Base-by-base conservation (phyloP, 2,888 invertebrate species). In the Cenopis cana region DNA sequence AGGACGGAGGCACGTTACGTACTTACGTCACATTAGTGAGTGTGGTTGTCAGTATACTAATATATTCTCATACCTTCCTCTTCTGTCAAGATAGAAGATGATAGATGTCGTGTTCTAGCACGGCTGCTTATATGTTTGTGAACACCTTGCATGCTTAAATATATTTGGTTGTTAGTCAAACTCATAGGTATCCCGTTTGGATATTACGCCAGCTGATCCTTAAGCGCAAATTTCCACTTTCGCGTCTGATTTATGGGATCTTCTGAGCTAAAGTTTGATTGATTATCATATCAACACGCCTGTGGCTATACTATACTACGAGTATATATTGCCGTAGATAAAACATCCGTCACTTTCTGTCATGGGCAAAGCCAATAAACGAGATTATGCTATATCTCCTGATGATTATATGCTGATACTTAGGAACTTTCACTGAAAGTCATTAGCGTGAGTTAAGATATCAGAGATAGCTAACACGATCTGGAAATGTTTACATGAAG, bases 221-320 rank as follows among this genome's bases (percentile, higher is more conserved):
- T 12, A 36, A 62, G 18, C 50, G 33, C 50, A 33, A 62, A 6
- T 62, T 52, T 52, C 33, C 50, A 62, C 49, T 62, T 62, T 62
- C 50, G 1, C 9, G 49, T 0, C 17, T 60, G 60, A 60, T 60
- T 46, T 60, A 60, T 60, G 29, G 29, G 41, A 60, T 49, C 46
- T 46, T 46, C 60, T 60, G 29, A 60, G 17, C 11, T 46, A 46
- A n/a, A 46, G 60, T 60, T 46, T 60, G 60, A 60, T 60, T 60
- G 60, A 60, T 60, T 49, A 60, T 60, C 60, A n/a, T 46, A 60
- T 49, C 60, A 29, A 11, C 50, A 3, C 18, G n/a, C 59, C 38
- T 14, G 41, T 10, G 5, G 38, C 18, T 33, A 33, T 33, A 33
- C 33, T 14, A 6, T 41, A 41, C 3, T n/a, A n/a, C n/a, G n/a